Evolutionary conservation across 2,888 invertebrate genomes (phyloP), one percentile per base, ranked within the genome.

Genomic region (Operophtera brumata): DNA sequence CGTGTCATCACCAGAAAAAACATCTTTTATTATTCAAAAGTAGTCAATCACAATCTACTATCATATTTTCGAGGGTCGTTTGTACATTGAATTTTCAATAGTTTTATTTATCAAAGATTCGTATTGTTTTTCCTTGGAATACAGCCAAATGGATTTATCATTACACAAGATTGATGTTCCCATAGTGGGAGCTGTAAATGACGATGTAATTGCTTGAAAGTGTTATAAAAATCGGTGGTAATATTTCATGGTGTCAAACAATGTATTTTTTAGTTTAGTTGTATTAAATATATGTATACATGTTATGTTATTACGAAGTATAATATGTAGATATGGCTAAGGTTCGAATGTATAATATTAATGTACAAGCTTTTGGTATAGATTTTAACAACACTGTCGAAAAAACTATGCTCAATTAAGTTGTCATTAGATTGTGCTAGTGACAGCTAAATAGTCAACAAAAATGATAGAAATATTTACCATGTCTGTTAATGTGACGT

Each of bases 61-160:
- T 52, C 46, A 42, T 55, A 59, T 59, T 62, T 56, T 60, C 49
- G 48, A 44, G 20, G 53, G 37, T 42, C 35, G 43, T 48, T 48
- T 32, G 34, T 20, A 65, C 72, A 77, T 67, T 70, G 73, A 78
- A 71, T 75, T 78, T 75, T 77, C 73, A 71, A 75, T 77, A 73
- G 75, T 73, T 73, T 74, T 75, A 73, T 77, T 76, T 78, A 77
- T 73, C 66, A 68, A 73, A 66, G 69, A 67, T 75, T 69, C 46
- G 77, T 73, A 78, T 80, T 82, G 77, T 82, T 82, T 84, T 80
- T 74, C 65, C 66, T 80, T 84, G 85, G 86, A 75, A 37, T 54
- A 7, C 50, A 52, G 79, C 84, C 84, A 85, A 85, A 85, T 83
- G 81, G 80, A 70, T 80, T 75, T 75, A 76, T 73, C 73, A 75